Evolutionary conservation across 2,888 invertebrate species (phyloP).

Genomic region (Lycia hirtaria): DNA sequence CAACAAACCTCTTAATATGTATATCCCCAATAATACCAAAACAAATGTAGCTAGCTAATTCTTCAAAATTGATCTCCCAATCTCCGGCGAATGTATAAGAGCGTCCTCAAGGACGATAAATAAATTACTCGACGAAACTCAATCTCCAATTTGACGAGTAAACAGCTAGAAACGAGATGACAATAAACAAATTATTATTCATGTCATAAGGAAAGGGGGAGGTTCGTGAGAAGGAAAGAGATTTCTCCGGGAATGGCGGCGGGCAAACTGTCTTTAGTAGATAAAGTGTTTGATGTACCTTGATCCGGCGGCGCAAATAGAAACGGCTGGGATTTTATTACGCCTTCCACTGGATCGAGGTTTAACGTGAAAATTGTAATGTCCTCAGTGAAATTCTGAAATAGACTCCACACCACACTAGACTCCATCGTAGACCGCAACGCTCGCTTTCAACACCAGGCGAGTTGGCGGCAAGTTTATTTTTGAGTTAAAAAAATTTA

Average conservation of each 20-base stretch:
- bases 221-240: slow-evolving; percentile 52
- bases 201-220: slow-evolving; percentile 56
- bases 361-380: too few species aligned
- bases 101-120: slow-evolving; percentile 44
- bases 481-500: too few species aligned
- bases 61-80: slow-evolving; percentile 29
- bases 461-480: too few species aligned
- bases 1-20: too few species aligned
- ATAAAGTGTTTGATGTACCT: slow-evolving; percentile 4
- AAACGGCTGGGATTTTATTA: background rate
- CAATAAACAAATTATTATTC: slow-evolving; percentile 73
- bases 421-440: too few species aligned
- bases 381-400: too few species aligned
- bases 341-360: too few species aligned
- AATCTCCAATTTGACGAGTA: slow-evolving; percentile 52
- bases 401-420: too few species aligned
- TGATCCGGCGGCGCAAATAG: background rate
- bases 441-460: too few species aligned
- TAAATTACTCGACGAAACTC: slow-evolving; percentile 57
- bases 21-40: too few species aligned
- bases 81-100: slow-evolving; percentile 30
- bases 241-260: slow-evolving; percentile 57
- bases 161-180: slow-evolving; percentile 61
- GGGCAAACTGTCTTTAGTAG: slow-evolving; percentile 31
- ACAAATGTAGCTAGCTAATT: slow-evolving; percentile 33